These are phyloP conservation scores for Thalassophryne amazonica DNA, from an alignment of 2,797 vertebrate species.

Conservation along the genomic window DNA sequence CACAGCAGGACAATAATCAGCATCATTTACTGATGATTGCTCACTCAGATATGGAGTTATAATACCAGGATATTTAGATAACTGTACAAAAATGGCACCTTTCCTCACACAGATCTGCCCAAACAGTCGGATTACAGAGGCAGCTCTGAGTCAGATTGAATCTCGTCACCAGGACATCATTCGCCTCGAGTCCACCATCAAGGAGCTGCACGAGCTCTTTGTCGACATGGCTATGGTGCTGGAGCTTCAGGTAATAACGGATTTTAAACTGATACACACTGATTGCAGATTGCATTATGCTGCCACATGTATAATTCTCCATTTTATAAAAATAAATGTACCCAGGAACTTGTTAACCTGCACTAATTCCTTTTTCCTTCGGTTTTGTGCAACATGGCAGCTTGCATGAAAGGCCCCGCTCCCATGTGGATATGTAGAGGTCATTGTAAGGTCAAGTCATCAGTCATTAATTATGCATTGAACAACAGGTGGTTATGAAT, in stretches of 20 bases:
- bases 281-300: too few species aligned
- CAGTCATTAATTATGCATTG: too few species aligned
- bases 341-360: too few species aligned
- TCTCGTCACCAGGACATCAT: conserved; percentile 88
- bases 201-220: conserved; percentile 87
- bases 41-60: neutral
- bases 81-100: neutral
- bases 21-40: neutral
- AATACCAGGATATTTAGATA: neutral
- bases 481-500: too few species aligned
- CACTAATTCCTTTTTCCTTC: too few species aligned
- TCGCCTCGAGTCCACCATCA: conserved; percentile 85
- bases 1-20: rapidly evolving
- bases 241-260: conserved; percentile 83
- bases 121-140: conserved; percentile 76
- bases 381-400: too few species aligned
- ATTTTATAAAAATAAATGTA: too few species aligned
- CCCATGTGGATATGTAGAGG: too few species aligned
- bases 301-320: too few species aligned
- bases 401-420: too few species aligned
- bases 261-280: too few species aligned
- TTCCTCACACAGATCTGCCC: conserved; percentile 74
- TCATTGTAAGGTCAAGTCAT: too few species aligned
- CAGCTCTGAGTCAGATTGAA: conserved; percentile 88
- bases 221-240: conserved; percentile 86